Base-by-base conservation (phyloP, 1,140 invertebrate genomes). In the Apis laboriosa region DNA sequence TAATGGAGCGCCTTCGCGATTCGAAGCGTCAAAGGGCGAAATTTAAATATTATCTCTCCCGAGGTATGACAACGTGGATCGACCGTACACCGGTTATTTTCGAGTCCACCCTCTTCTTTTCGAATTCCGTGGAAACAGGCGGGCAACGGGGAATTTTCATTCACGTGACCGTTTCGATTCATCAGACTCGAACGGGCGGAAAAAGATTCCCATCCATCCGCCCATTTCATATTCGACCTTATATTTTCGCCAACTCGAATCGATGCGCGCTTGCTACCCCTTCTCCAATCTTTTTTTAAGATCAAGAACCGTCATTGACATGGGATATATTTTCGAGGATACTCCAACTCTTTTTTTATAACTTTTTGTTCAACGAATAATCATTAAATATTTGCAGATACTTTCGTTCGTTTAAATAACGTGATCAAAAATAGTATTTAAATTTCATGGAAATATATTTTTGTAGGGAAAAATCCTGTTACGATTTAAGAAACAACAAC, bases 101-200 rank as follows among this genome's bases (percentile, higher is more conserved):
- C 79, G 73, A 81, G 79, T 74, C n/a, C 71, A 75, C 71, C 66
- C 55, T 15, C 21, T 43, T 15, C 49, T 63, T 63, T 73, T 80
- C 49, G 53, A 24, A n/a, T 61, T 19, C 43, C 19, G 13, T 56
- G 19, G 24, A 28, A 24, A 61, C 19, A 21, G 28, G 17, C 43
- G 78, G 34, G n/a, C 60, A 24, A n/a, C n/a, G n/a, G n/a, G n/a
- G n/a, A n/a, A n/a, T 61, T 61, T 82, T 68, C 80, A 77, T 82
- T 77, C 64, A 75, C 24, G 55, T 68, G n/a, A 34, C 4, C 21
- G 56, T 53, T 82, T 53, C 80, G 64, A 76, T 82, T 82, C 71
- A 68, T 70, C 56, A 17, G 63, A 64, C 17, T 76, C 60, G 19
- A 73, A 61, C 73, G 34, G 34, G 56, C 49, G 60, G 19, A 70